Percentiles rank a stretch among this genome's conserved stretches.
Conservation (phyloP, 2,888 invertebrate species). For the Thysanoteuthis rhombus region DNA sequence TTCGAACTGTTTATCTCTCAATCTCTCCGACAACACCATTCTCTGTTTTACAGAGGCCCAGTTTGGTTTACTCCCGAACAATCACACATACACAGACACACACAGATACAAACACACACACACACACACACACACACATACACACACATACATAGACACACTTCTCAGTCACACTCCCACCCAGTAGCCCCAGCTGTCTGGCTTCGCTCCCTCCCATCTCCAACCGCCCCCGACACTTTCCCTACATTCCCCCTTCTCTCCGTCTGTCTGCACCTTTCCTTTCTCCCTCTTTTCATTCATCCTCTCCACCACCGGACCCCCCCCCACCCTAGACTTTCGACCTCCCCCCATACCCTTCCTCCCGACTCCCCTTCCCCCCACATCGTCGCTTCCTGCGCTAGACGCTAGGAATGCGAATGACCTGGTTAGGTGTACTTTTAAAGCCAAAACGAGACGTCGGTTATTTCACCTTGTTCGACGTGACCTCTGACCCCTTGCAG, state of each 20-base stretch:
- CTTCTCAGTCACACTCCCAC: background rate
- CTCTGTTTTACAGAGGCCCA: background rate
- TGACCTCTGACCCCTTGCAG: background rate
- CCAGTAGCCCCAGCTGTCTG: background rate
- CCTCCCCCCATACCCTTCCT: background rate
- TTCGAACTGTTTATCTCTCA: background rate
- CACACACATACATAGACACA: background rate
- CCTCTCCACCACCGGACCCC: too few species aligned
- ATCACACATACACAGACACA: background rate
- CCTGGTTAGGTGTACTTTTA: background rate
- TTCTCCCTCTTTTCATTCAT: background rate
- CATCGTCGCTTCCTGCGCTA: slow-evolving; percentile 12
- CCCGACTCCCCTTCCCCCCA: background rate
- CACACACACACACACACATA: background rate
- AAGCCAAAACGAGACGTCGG: background rate
- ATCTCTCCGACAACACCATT: background rate
- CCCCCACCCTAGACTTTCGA: background rate
- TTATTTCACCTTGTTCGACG: background rate
- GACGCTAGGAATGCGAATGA: background rate
- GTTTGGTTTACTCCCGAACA: background rate
- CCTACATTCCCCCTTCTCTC: background rate
- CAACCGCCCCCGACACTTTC: background rate
- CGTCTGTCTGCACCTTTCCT: background rate
- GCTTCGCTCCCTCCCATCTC: too few species aligned
- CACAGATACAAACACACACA: too few species aligned